Base-by-base conservation (phyloP, 1,140 invertebrate genomes). In the Melipona quadrifasciata region DNA sequence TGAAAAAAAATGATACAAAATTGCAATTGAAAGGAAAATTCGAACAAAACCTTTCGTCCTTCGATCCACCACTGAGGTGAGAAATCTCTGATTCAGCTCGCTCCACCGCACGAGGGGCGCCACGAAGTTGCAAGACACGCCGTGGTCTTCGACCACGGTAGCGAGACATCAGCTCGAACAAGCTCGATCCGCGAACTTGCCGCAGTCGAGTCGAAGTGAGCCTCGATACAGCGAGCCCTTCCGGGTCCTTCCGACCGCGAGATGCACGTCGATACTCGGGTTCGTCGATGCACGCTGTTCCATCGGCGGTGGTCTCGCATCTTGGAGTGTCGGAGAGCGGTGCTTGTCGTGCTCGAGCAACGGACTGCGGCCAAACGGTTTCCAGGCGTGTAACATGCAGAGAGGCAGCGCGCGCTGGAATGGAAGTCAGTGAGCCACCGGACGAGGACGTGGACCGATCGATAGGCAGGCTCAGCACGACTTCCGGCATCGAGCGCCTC, bases 391-490 rank as follows among this genome's bases (percentile, higher is more conserved):
- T 79, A 84, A 79, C 82, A 84, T 84, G 82, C 55, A 34, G 2
- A 65, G 19, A 58, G 75, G 12, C 58, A 47, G 72, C 31, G 73
- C 16, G 27, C 1, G 76, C 68, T 89, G 91, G 87, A 85, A 93
- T 93, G 92, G 92, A 92, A 93, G 86, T 88, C 89, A 92, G 86
- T 86, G 92, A 93, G 88, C 82, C 88, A 70, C 71, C 89, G 85
- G 81, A 87, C 75, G 86, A 87, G 82, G 87, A 87, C 82, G 76
- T 90, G 53, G 86, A 92, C 67, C 86, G 84, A 83, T 55, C 87
- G 58, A 85, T 90, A 78, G 67, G 39, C 67, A 82, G 51, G 53
- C 80, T 82, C 17, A 75, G 70, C n/a, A 24, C 71, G 17, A 82
- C 79, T 34, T 67, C 83, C 27, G 76, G 53, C 0, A 34, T 88